Evolutionary conservation across 2,888 invertebrate species (phyloP).

Genomic region (Polyommatus iphigenia): DNA sequence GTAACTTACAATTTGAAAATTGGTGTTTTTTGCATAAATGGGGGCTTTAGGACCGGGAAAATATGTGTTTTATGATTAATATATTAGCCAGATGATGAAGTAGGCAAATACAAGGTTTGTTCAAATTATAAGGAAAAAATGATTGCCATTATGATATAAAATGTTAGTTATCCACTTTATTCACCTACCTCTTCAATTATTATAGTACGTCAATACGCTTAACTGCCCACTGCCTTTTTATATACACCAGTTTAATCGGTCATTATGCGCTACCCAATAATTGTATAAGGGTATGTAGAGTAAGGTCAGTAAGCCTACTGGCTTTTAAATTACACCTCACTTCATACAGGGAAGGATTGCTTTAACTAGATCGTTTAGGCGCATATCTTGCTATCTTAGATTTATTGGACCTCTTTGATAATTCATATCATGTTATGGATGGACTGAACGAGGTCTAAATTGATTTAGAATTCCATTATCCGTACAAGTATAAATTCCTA

Average conservation of each 20-base stretch:
- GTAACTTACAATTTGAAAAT: too few species aligned
- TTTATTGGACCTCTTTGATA: not conserved
- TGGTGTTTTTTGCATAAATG: too few species aligned
- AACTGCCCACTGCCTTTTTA: not conserved
- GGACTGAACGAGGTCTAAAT: not conserved
- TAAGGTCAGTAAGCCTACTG: not conserved
- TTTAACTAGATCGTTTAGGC: not conserved
- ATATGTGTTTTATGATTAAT: too few species aligned
- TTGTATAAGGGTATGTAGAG: not conserved
- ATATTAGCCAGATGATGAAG: too few species aligned
- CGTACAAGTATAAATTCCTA: not conserved
- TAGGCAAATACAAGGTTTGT: too few species aligned
- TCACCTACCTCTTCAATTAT: too few species aligned
- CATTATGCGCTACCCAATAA: not conserved
- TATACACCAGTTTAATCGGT: not conserved
- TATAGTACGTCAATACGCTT: too few species aligned
- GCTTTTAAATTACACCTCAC: not conserved
- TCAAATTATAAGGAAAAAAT: too few species aligned
- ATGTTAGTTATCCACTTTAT: too few species aligned
- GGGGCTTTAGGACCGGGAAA: too few species aligned
- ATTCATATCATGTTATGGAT: not conserved
- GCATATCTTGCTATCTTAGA: not conserved
- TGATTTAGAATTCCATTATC: not conserved
- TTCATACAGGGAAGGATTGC: not conserved
- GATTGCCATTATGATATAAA: too few species aligned